Base-by-base conservation (phyloP, 2,113 vertebrate species). In the Ailuropoda melanoleuca region DNA sequence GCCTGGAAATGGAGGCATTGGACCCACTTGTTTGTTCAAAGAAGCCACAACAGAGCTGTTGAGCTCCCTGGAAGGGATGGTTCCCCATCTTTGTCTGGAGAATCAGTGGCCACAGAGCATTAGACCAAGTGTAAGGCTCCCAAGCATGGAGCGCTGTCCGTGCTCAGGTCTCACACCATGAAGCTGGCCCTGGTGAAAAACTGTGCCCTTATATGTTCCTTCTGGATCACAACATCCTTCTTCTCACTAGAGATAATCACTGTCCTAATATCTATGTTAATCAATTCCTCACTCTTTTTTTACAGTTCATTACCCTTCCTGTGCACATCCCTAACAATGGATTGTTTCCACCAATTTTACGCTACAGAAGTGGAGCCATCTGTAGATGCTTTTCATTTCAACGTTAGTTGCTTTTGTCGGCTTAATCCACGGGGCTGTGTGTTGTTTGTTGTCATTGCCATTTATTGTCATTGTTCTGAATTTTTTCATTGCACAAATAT, bases 31-130 rank as follows among this genome's bases (percentile, higher is more conserved):
- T 46, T 29, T 39, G 43, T 24, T 37, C 3, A 26, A 75, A 37
- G n/a, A 24, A 11, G 43, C 23, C 46, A 29, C 8, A 18, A 15
- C 17, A 6, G 2, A 1, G 48, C 23, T 1, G 2, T 8, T 23
- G 29, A 34, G 62, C 26, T n/a, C 17, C 7, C 26, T 0, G 5
- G 83, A 43, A 37, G 8, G 4, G 11, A 2, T 0, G 26, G 24
- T 31, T 56, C 26, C 34, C 5, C 2, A 23, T 50, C 39, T 91
- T 37, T 77, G 26, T 37, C 39, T 17, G 43, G 14, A 10, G 4
- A 3, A 11, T n/a, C 18, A 2, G 55, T 5, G 9, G 43, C 3
- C 17, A 17, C 39, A 56, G 13, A 75, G 23, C 2, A 12, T 12
- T 23, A 53, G 70, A 48, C 34, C 6, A 13, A 26, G 9, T 3